These are phyloP conservation scores for Gadopsis marmoratus DNA, from an alignment of 2,797 vertebrate species.

Conservation along the genomic window DNA sequence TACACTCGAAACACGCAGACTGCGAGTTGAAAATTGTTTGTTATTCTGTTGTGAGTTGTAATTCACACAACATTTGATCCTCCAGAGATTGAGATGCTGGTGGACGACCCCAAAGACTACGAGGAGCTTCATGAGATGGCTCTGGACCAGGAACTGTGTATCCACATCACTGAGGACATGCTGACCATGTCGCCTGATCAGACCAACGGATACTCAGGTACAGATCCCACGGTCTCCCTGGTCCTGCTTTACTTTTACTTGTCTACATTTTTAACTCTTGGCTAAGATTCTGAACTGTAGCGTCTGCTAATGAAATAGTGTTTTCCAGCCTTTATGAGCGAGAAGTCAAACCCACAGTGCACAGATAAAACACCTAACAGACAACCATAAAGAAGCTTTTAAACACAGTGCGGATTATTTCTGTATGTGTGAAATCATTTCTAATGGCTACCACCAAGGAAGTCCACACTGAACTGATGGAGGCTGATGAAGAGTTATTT, in stretches of 20 bases:
- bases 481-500: background rate
- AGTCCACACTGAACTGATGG: background rate
- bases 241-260: background rate
- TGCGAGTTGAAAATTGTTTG: background rate
- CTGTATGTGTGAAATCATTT: background rate
- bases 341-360: background rate
- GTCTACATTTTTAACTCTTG: background rate
- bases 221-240: background rate
- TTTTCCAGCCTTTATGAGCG: background rate
- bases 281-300: background rate
- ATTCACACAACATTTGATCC: constrained; percentile 2
- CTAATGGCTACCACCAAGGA: background rate
- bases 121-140: constrained; percentile 91
- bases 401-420: background rate
- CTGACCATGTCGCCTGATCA: constrained; percentile 89
- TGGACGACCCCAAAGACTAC: constrained; percentile 97
- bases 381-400: background rate
- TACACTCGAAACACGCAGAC: background rate
- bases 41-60: background rate
- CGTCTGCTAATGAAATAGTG: background rate
- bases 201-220: constrained; percentile 94
- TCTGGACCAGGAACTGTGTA: constrained; percentile 95
- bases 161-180: constrained; percentile 99
- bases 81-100: constrained; percentile 98
- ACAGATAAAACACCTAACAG: background rate